These are phyloP conservation scores for Phoenoteleia sp. DNA, from an alignment of 2,888 invertebrate genomes.

Conservation along the genomic window DNA sequence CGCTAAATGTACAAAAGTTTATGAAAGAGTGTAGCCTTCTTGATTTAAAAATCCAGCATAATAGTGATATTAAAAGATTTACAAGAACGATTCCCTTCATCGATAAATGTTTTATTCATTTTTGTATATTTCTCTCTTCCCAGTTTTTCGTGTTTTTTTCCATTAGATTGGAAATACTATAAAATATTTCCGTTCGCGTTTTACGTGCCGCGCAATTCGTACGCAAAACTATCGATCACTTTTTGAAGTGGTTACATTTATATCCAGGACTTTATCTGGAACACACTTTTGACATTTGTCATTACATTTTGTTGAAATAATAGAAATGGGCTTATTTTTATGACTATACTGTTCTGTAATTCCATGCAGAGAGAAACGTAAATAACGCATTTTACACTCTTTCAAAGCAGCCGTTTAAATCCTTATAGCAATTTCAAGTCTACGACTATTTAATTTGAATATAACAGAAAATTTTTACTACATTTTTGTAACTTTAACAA, in stretches of 20 bases:
- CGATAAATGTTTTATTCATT: slow-evolving; percentile 27
- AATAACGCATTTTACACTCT: neutral
- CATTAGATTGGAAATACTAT: slow-evolving; percentile 43
- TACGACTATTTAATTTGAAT: too few relatives aligned
- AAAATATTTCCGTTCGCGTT: slow-evolving; percentile 39
- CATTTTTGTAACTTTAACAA: too few relatives aligned
- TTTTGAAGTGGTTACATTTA: slow-evolving; percentile 51
- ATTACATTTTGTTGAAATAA: slow-evolving; percentile 28
- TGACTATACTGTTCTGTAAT: slow-evolving; percentile 3
- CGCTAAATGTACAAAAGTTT: too few relatives aligned
- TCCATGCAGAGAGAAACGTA: neutral
- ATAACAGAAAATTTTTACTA: too few relatives aligned
- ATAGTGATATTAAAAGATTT: slow-evolving; percentile 5
- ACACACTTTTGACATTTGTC: slow-evolving; percentile 57
- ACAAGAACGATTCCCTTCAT: slow-evolving; percentile 26
- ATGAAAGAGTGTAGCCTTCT: neutral
- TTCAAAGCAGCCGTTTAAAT: too few relatives aligned
- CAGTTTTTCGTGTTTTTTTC: slow-evolving; percentile 34
- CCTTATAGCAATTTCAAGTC: too few relatives aligned
- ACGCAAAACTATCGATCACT: slow-evolving; percentile 46
- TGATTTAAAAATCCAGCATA: neutral
- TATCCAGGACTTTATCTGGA: slow-evolving; percentile 30
- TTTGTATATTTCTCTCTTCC: neutral
- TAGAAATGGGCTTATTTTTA: slow-evolving; percentile 7
- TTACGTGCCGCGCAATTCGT: slow-evolving; percentile 32